A percentile compares a stretch with the other conserved stretches of the same genome.
These are phyloP conservation scores for Anolis carolinensis DNA, from an alignment of 2,113 vertebrate species.

Conservation along the genomic window DNA sequence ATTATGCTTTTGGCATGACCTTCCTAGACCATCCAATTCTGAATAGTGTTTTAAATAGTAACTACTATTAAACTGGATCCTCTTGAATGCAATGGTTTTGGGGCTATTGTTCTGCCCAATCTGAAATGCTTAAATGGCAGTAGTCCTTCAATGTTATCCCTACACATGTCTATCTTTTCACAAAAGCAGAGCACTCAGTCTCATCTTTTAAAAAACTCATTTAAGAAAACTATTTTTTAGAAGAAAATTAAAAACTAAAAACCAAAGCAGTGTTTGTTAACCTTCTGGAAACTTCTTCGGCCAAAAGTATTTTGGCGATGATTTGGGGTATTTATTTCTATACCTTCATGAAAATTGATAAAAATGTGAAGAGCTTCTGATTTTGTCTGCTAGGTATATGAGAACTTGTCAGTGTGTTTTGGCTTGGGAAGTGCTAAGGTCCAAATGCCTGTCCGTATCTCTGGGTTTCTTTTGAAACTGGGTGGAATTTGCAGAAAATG, in stretches of 20 bases:
- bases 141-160: too few species aligned
- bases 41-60: not conserved
- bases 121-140: not conserved
- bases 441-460: slow-evolving; percentile 44
- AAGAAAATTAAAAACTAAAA: not conserved
- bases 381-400: slow-evolving; percentile 38
- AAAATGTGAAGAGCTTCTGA: slow-evolving; percentile 10
- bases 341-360: too few species aligned
- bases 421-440: slow-evolving; percentile 39
- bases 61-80: not conserved
- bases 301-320: not conserved
- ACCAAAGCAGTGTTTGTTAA: not conserved
- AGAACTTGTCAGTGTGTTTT: slow-evolving; percentile 40
- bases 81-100: not conserved
- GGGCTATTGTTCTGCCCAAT: not conserved
- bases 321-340: not conserved
- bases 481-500: slow-evolving; percentile 45
- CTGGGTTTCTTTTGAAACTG: slow-evolving; percentile 40
- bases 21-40: not conserved
- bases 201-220: too few species aligned
- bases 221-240: too few species aligned
- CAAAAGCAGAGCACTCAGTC: too few species aligned
- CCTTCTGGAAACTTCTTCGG: not conserved
- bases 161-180: too few species aligned
- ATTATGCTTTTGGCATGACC: too few species aligned